These are phyloP conservation scores for Parnassius glacialis DNA, from an alignment of 2,888 invertebrate genomes.

Conservation along the genomic window DNA sequence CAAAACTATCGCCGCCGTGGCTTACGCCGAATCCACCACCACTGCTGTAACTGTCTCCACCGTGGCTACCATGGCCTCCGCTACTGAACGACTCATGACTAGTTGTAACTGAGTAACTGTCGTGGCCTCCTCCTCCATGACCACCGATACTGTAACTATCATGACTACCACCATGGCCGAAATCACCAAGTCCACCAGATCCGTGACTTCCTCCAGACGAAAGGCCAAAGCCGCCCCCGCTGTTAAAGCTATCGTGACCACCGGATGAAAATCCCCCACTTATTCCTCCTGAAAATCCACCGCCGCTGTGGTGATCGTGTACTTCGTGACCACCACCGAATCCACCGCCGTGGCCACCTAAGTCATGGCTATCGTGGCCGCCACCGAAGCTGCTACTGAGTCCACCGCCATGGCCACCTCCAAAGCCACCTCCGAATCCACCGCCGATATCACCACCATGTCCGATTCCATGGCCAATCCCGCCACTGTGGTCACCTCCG, in stretches of 20 bases:
- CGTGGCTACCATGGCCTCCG: conserved; percentile 32
- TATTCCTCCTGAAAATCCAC: conserved; percentile 27
- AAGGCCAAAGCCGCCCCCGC: conserved; percentile 29
- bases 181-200: conserved; percentile 29
- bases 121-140: conserved; percentile 32
- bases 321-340: conserved; percentile 32
- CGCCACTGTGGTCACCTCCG: conserved; percentile 39
- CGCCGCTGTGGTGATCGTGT: conserved; percentile 38
- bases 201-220: conserved; percentile 17
- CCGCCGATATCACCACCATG: conserved; percentile 33
- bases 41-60: conserved; percentile 30
- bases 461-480: conserved; percentile 23
- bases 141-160: conserved; percentile 36
- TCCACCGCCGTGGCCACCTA: conserved; percentile 31
- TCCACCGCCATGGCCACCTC: conserved; percentile 40
- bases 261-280: conserved; percentile 36
- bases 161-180: conserved; percentile 27
- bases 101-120: conserved; percentile 26
- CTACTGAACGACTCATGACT: conserved; percentile 5
- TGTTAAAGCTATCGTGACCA: conserved; percentile 34
- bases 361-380: conserved; percentile 37
- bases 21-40: conserved; percentile 33
- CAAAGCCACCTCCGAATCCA: conserved; percentile 33
- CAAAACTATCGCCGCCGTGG: conserved; percentile 34
- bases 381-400: conserved; percentile 35